Evolutionary conservation across 92 coral and sea anemone genomes (phyloP).

Genomic region (Actinernus sp.): DNA sequence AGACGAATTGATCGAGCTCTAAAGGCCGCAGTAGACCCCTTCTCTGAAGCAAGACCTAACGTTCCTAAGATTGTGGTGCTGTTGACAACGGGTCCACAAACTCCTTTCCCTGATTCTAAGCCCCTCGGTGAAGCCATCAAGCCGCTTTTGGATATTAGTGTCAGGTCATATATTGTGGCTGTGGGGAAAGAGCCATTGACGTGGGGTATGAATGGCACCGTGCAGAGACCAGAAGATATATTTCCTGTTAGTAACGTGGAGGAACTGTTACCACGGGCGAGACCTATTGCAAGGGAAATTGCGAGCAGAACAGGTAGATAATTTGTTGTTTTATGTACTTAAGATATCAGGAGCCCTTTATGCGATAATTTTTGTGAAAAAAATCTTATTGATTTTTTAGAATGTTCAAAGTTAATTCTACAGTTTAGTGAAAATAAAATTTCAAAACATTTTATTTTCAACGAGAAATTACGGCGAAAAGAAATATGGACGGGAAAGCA

Average conservation of each 20-base stretch:
- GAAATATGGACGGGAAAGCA: too few relatives aligned
- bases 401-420: too few relatives aligned
- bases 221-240: constrained; percentile 22
- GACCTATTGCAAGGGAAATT: constrained; percentile 48
- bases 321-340: constrained; percentile 1
- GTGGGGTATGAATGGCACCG: constrained; percentile 19
- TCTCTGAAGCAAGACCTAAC: constrained; percentile 37
- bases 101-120: constrained; percentile 35
- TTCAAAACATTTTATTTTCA: too few relatives aligned
- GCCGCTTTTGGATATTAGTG: constrained; percentile 48
- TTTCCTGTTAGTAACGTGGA: constrained; percentile 14
- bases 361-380: too few relatives aligned
- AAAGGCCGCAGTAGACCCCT: constrained; percentile 15
- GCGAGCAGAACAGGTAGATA: constrained; percentile 18
- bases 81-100: constrained; percentile 75
- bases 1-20: constrained; percentile 70
- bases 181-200: constrained; percentile 52
- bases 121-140: constrained; percentile 49
- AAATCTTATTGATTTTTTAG: too few relatives aligned
- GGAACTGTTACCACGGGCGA: constrained; percentile 25
- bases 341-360: too few relatives aligned
- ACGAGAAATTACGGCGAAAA: too few relatives aligned
- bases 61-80: constrained; percentile 70
- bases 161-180: constrained; percentile 64
- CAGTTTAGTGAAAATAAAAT: too few relatives aligned